A percentile compares a stretch with the other conserved stretches of the same genome.
phyloP scores from a whole-genome alignment of 2,113 vertebrate genomes.

The Spea multiplicata region DNA sequence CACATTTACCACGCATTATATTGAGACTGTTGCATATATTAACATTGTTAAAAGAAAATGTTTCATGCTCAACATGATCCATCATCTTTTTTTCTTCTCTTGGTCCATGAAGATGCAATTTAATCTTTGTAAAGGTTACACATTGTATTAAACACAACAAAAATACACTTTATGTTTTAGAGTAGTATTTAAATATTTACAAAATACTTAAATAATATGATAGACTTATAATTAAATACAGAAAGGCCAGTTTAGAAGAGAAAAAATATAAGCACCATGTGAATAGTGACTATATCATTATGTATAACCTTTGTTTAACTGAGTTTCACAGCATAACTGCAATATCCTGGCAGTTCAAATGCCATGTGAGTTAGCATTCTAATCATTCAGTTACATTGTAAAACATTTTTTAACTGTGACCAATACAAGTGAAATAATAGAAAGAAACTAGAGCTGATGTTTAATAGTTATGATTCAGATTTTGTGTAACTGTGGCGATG shows the following conservation, averaged over 20 bases:
- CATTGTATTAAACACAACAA: neutral
- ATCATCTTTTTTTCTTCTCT: neutral
- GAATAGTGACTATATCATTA: neutral
- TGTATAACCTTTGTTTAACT: neutral
- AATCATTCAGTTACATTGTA: neutral
- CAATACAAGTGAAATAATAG: too few species aligned
- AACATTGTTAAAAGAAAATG: neutral
- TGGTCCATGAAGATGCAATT: neutral
- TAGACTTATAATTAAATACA: neutral
- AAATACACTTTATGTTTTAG: neutral
- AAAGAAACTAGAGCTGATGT: too few species aligned
- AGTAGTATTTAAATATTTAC: neutral
- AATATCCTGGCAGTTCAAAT: neutral
- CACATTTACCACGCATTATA: neutral
- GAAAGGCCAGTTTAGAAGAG: neutral
- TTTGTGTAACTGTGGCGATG: too few species aligned
- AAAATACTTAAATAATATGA: neutral
- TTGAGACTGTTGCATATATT: neutral
- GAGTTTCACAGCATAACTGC: neutral
- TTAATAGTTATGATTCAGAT: too few species aligned
- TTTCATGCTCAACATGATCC: neutral
- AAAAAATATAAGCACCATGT: neutral
- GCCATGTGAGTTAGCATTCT: neutral
- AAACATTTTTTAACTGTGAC: too few species aligned
- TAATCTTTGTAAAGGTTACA: neutral